Conservation (phyloP, 1,140 invertebrate genomes). For the Harlomillsia oculata region DNA sequence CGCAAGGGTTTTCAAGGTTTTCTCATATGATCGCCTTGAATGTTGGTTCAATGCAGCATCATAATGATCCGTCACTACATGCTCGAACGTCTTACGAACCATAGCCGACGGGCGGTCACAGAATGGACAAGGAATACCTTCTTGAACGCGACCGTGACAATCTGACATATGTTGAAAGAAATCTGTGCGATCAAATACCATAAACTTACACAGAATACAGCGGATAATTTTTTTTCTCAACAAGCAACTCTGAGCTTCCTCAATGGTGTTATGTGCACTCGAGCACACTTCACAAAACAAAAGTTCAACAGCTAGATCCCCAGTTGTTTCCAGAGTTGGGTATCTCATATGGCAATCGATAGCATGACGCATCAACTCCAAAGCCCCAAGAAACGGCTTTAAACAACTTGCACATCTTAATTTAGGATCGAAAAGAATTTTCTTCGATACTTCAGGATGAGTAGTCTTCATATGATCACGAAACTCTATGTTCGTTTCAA, state of each 20-base stretch:
- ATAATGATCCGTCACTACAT: constrained; percentile 16
- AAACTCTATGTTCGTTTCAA: constrained; percentile 5
- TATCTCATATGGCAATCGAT: neutral
- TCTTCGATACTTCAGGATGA: constrained; percentile 4
- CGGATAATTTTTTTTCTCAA: constrained; percentile 7
- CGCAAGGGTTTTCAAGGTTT: too few relatives aligned
- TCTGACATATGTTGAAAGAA: constrained; percentile 21
- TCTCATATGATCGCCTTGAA: too few relatives aligned
- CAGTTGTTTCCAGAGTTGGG: neutral
- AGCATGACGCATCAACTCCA: constrained; percentile 4
- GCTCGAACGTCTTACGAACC: constrained; percentile 15
- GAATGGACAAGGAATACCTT: constrained; percentile 16
- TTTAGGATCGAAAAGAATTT: constrained; percentile 14
- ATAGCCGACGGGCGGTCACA: constrained; percentile 2
- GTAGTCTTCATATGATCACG: constrained; percentile 8
- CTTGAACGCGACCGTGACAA: constrained; percentile 2
- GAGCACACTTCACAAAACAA: constrained; percentile 20
- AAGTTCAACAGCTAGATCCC: constrained; percentile 14
- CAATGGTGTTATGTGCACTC: constrained; percentile 7
- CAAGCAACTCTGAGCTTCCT: constrained; percentile 18
- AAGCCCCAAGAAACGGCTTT: constrained; percentile 6
- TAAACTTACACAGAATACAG: constrained; percentile 20
- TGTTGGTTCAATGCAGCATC: constrained; percentile 7
- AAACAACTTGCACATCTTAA: constrained; percentile 16
- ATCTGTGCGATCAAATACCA: constrained; percentile 1